A percentile compares a stretch with the other conserved stretches of the same genome.
These are phyloP conservation scores for Theonella swinhoei DNA, from an alignment of 37 sponge, comb jelly and placozoan species.

Conservation along the genomic window DNA sequence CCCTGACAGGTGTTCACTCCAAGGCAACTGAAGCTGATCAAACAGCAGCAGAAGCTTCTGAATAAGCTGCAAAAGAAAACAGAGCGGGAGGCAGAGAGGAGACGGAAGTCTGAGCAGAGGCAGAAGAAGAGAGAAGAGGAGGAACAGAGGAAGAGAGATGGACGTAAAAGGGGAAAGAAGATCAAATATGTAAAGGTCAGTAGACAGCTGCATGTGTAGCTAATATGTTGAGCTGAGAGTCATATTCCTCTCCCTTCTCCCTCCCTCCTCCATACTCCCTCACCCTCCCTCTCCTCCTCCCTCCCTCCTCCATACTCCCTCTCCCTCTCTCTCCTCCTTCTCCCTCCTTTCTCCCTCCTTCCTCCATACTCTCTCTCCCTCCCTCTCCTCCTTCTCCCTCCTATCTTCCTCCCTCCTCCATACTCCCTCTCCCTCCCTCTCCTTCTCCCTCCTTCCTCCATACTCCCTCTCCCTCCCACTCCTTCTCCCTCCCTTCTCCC, in stretches of 20 bases:
- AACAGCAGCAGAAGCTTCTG: slow-evolving; percentile 39
- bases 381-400: not conserved
- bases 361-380: no score
- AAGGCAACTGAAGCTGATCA: slow-evolving; percentile 23
- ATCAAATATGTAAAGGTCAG: not conserved
- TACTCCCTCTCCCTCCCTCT: no score
- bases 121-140: slow-evolving; percentile 32
- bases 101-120: slow-evolving; percentile 33
- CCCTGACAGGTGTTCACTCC: slow-evolving; percentile 16
- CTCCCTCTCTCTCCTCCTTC: not conserved
- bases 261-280: no score
- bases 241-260: not conserved
- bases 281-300: no score
- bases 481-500: no score
- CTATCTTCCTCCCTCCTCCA: not conserved
- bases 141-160: slow-evolving; percentile 28
- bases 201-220: no score
- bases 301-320: no score
- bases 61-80: slow-evolving; percentile 45
- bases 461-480: not conserved
- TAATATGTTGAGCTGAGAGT: no score
- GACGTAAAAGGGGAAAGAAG: slow-evolving; percentile 12
- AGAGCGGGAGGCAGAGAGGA: slow-evolving; percentile 26
- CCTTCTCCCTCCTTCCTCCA: no score
- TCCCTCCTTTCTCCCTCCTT: no score